Evolutionary conservation across 2,888 invertebrate genomes (phyloP).

Genomic region (Trisateles emortualis): DNA sequence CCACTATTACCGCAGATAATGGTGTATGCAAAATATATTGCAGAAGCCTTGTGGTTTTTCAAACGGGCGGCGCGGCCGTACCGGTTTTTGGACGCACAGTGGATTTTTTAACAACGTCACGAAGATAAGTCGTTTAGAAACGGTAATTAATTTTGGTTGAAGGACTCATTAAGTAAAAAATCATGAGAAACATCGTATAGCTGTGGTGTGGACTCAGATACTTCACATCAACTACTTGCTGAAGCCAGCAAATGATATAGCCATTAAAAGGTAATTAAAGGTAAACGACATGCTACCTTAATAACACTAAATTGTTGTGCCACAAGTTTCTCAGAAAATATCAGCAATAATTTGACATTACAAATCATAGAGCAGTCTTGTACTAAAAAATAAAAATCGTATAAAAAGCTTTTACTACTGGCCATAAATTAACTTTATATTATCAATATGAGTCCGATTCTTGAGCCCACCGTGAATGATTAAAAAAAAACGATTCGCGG

Average conservation of each 20-base stretch:
- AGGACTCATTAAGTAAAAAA: not conserved
- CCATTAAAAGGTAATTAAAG: slow-evolving; percentile 18
- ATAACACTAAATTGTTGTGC: slow-evolving; percentile 8
- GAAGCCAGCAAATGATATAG: slow-evolving; percentile 1
- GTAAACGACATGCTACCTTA: slow-evolving; percentile 9
- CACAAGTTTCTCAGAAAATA: slow-evolving; percentile 4
- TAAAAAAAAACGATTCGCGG: slow-evolving; percentile 56
- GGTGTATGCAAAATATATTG: slow-evolving; percentile 32
- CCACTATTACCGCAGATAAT: slow-evolving; percentile 30
- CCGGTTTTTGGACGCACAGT: slow-evolving; percentile 28
- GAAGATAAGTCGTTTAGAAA: slow-evolving; percentile 22
- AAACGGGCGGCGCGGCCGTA: slow-evolving; percentile 19
- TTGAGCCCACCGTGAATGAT: slow-evolving; percentile 64
- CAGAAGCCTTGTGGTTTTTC: slow-evolving; percentile 29
- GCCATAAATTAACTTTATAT: slow-evolving; percentile 27
- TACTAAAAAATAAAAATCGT: slow-evolving; percentile 4
- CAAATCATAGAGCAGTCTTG: slow-evolving; percentile 5
- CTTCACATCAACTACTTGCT: slow-evolving; percentile 5
- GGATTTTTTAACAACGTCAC: slow-evolving; percentile 20
- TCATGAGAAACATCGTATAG: not conserved
- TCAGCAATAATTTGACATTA: slow-evolving; percentile 6
- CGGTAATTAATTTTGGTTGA: slow-evolving; percentile 29
- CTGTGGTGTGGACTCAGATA: not conserved
- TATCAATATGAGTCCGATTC: slow-evolving; percentile 27
- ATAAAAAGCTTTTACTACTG: slow-evolving; percentile 3